Conservation (phyloP, 2,113 vertebrate genomes). For the Melospiza melodia region DNA sequence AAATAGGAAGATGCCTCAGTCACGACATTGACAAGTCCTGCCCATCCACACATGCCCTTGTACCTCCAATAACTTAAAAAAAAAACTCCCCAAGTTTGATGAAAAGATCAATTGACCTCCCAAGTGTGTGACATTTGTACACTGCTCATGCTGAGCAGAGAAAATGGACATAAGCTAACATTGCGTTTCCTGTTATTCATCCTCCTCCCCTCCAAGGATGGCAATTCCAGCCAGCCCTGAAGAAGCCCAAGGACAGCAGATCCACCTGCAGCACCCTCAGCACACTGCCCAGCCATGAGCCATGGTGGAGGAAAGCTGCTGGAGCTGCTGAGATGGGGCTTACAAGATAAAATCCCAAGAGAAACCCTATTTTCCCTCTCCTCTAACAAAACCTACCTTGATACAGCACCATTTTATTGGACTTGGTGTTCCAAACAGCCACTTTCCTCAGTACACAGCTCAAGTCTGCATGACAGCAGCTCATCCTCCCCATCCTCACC, state of each 20-base stretch:
- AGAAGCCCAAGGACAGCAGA: neutral
- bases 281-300: neutral
- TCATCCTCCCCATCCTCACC: neutral
- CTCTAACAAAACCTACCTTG: neutral
- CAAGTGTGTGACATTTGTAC: neutral
- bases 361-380: neutral
- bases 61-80: neutral
- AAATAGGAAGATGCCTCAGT: neutral
- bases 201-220: neutral
- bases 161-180: fast-evolving
- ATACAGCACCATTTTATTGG: neutral
- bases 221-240: neutral
- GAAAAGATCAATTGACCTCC: neutral
- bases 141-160: neutral
- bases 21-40: neutral
- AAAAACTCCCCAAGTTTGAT: neutral
- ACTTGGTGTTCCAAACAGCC: neutral
- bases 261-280: neutral
- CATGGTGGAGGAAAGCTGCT: fast-evolving
- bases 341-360: neutral
- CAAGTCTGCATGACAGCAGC: neutral
- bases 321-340: neutral
- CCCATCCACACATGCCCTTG: fast-evolving
- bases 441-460: fast-evolving
- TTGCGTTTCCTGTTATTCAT: neutral